These are phyloP conservation scores for Paradoxurus hermaphroditus DNA, from an alignment of 2,113 vertebrate species.

Conservation along the genomic window DNA sequence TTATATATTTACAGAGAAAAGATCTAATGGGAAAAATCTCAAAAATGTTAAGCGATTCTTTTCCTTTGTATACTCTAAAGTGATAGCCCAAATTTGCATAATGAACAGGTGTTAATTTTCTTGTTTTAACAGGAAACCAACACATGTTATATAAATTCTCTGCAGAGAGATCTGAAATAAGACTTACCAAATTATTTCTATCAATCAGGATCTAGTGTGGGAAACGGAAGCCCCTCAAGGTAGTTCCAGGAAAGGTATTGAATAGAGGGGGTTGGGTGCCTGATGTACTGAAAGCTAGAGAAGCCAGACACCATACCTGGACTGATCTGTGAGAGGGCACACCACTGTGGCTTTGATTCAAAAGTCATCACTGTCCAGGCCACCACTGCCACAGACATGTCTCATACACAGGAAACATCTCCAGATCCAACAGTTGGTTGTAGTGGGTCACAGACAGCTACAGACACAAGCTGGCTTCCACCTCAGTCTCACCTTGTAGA, in stretches of 20 bases:
- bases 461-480: background rate
- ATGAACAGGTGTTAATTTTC: background rate
- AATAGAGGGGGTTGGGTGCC: no score
- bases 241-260: background rate
- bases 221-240: background rate
- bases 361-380: background rate
- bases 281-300: background rate
- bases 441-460: background rate
- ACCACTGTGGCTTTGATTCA: background rate
- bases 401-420: background rate
- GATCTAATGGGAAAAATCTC: background rate
- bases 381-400: background rate
- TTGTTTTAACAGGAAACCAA: background rate
- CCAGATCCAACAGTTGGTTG: fast-evolving
- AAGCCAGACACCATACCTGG: background rate
- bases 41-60: background rate
- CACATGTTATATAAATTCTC: background rate
- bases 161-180: background rate
- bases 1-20: background rate
- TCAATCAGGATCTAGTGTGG: background rate
- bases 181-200: background rate
- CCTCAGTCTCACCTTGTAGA: background rate
- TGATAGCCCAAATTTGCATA: background rate
- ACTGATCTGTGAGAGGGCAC: background rate
- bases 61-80: background rate